Evolutionary conservation across 2,888 invertebrate genomes (phyloP), one percentile per base, ranked within the genome.

Genomic region (Tetropium fuscum): DNA sequence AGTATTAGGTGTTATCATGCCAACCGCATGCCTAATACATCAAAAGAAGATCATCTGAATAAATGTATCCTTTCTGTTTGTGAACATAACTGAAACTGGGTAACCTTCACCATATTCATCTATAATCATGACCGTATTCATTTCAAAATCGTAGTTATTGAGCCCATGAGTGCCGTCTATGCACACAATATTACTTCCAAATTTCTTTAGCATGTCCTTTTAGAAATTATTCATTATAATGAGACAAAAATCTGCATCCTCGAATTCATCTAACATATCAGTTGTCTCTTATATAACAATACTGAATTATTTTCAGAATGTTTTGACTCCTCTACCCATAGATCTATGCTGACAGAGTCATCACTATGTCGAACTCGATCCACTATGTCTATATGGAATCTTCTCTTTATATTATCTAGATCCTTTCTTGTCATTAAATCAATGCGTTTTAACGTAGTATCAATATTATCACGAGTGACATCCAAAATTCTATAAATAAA

Each of bases 81-180:
- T 18, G 16, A 55, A 55, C 16, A 55, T 25, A 36, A 32, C 19
- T 15, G 55, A 36, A 3, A 55, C 45, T 1, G 47, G 55, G 30
- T 47, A 47, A 3, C 47, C 55, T 18, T 47, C 13, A 11, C 11
- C n/a, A 36, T 34, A 38, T 18, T 55, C 47, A 40, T 55, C 55
- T 13, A 55, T 10, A 13, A 43, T 13, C 11, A 43, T 15, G 11
- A 43, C 4, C 11, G 25, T 58, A 47, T 1, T 11, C 1, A 51
- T 5, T 8, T 18, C 38, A 3, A 38, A 38, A 38, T 38, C 38
- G n/a, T 61, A 57, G 2, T 7, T 1, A 44, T 61, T 61, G 1
- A 48, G 4, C 1, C 58, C 53, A 27, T 61, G 61, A 0, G 58
- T 61, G 1, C 44, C 32, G 53, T 58, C 58, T 20, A 62, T 20